Conservation (phyloP, 2,888 invertebrate species). For the Siphonodentalium dalli region DNA sequence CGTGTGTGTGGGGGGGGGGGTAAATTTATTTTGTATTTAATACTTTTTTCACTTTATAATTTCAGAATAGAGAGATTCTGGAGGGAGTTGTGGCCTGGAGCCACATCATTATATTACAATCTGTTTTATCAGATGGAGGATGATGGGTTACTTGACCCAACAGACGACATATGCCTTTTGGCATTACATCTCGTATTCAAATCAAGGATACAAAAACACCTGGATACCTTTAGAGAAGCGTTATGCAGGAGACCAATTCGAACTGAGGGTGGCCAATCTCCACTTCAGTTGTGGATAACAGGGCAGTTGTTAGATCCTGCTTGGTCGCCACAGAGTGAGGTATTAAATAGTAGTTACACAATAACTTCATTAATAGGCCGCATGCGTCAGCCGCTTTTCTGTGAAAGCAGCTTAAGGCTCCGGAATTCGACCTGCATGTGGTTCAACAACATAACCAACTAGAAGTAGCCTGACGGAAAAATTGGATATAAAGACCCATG, state of each 20-base stretch:
- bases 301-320: constrained; percentile 7
- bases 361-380: no score
- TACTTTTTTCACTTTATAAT: not conserved
- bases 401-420: no score
- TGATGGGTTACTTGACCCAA: constrained; percentile 2
- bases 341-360: no score
- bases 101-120: constrained; percentile 12
- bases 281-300: constrained; percentile 15
- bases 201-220: constrained; percentile 11
- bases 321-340: not conserved
- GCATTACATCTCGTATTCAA: constrained; percentile 13
- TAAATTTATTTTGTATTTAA: constrained; percentile 2
- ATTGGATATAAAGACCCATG: no score
- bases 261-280: constrained; percentile 4
- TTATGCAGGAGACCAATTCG: constrained; percentile 8
- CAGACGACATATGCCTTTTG: constrained; percentile 6
- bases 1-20: no score
- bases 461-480: no score
- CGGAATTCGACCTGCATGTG: no score
- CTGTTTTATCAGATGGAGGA: constrained; percentile 21
- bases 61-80: no score
- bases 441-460: no score
- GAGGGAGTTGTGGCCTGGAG: constrained; percentile 24
- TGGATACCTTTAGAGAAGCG: constrained; percentile 9
- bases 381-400: no score